These are phyloP conservation scores for Venusia cambrica DNA, from an alignment of 2,888 invertebrate species.

Conservation along the genomic window DNA sequence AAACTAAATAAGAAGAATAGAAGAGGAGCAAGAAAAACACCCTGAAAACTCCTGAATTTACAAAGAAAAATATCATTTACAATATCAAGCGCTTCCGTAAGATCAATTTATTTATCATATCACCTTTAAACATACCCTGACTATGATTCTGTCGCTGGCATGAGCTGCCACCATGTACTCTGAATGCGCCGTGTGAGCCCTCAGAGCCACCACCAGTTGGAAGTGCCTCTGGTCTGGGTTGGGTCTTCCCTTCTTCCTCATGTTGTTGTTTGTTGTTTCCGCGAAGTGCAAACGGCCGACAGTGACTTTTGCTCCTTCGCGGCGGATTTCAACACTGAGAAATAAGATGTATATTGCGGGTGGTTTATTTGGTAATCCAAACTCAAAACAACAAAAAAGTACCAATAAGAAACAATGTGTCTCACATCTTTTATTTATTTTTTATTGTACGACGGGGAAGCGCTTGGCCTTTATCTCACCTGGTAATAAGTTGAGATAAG, in stretches of 20 bases:
- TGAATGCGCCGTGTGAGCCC: conserved; percentile 91
- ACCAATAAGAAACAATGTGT: too few species aligned
- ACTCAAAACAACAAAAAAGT: too few species aligned
- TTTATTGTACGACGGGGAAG: too few species aligned
- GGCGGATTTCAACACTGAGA: conserved; percentile 89
- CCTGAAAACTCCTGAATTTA: conserved; percentile 5
- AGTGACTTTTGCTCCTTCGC: conserved; percentile 95
- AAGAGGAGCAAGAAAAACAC: background rate
- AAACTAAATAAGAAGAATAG: conserved; percentile 1
- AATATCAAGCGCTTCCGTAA: conserved; percentile 2
- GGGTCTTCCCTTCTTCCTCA: conserved; percentile 98
- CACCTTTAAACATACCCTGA: conserved; percentile 85
- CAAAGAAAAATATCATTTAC: background rate
- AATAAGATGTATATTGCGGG: conserved; percentile 2
- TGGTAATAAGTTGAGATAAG: too few species aligned
- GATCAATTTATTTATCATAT: background rate
- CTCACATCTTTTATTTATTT: too few species aligned
- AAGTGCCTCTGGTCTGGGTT: conserved; percentile 99
- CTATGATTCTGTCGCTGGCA: conserved; percentile 97
- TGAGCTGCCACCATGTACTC: conserved; percentile 92
- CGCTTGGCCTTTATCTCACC: too few species aligned
- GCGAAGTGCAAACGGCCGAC: conserved; percentile 98
- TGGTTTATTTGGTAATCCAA: too few species aligned
- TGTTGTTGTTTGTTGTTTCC: conserved; percentile 99
- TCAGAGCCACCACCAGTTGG: conserved; percentile 94